These are phyloP conservation scores for Orthosia incerta DNA, from an alignment of 2,888 invertebrate species.

Conservation along the genomic window DNA sequence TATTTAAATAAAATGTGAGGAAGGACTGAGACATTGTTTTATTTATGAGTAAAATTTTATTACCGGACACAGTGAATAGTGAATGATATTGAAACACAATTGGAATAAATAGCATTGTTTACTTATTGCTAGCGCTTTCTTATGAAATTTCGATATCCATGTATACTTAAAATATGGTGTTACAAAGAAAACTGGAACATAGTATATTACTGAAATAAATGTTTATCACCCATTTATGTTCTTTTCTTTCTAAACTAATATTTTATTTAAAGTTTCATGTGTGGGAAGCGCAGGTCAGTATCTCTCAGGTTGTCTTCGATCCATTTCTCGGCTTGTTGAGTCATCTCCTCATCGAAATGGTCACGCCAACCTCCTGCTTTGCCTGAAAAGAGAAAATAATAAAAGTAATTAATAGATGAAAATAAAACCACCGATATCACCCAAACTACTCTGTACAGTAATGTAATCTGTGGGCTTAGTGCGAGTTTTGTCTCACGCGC, in stretches of 20 bases:
- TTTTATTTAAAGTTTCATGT: slow-evolving; percentile 62
- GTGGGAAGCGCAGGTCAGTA: slow-evolving; percentile 92
- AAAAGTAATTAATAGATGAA: not conserved
- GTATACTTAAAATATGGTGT: slow-evolving; percentile 89
- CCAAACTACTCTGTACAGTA: too few relatives aligned
- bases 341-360: slow-evolving; percentile 93
- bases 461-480: too few relatives aligned
- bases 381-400: slow-evolving; percentile 80
- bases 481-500: too few relatives aligned
- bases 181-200: slow-evolving; percentile 89
- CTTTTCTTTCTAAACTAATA: slow-evolving; percentile 74
- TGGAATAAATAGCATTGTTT: slow-evolving; percentile 79
- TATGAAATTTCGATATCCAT: slow-evolving; percentile 81
- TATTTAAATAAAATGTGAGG: slow-evolving; percentile 89
- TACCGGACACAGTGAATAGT: slow-evolving; percentile 73
- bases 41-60: slow-evolving; percentile 82
- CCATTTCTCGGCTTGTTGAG: slow-evolving; percentile 93
- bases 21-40: slow-evolving; percentile 90
- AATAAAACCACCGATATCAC: too few relatives aligned
- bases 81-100: slow-evolving; percentile 75
- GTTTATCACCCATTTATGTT: slow-evolving; percentile 84
- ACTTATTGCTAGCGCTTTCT: slow-evolving; percentile 82
- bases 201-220: slow-evolving; percentile 90
- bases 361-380: slow-evolving; percentile 93
- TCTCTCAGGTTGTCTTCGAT: slow-evolving; percentile 92